These are phyloP conservation scores for Ceriagrion tenellum DNA, from an alignment of 2,888 invertebrate species.

Conservation along the genomic window DNA sequence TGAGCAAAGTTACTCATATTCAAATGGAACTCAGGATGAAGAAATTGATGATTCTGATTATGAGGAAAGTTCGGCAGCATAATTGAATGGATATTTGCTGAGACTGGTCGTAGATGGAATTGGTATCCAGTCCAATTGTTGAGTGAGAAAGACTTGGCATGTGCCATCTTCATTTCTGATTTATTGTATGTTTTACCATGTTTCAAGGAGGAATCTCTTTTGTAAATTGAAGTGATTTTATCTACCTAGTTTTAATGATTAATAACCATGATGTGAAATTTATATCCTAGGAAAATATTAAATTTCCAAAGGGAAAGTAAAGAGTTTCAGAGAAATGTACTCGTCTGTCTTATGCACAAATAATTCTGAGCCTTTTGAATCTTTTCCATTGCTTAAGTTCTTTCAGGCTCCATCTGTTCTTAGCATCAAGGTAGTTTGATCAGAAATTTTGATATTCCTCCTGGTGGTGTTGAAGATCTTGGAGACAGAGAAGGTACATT, in stretches of 20 bases:
- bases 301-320: not conserved
- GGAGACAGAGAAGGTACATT: not conserved
- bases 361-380: not conserved
- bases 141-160: not conserved
- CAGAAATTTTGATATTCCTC: not conserved
- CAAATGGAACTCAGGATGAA: constrained; percentile 2
- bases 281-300: not conserved
- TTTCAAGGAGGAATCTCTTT: not conserved
- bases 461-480: not conserved
- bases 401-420: not conserved
- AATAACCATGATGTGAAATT: not conserved
- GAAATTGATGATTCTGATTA: constrained; percentile 33
- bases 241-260: not conserved
- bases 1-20: constrained; percentile 42
- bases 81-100: not conserved
- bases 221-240: constrained; percentile 10
- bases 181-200: not conserved
- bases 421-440: not conserved
- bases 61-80: not conserved
- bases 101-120: not conserved
- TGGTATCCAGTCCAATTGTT: not conserved
- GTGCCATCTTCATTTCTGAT: not conserved
- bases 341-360: not conserved
- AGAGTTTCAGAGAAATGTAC: not conserved
- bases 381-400: not conserved